Conservation (phyloP, 1,140 invertebrate species). For the Heliconius eleuchia region DNA sequence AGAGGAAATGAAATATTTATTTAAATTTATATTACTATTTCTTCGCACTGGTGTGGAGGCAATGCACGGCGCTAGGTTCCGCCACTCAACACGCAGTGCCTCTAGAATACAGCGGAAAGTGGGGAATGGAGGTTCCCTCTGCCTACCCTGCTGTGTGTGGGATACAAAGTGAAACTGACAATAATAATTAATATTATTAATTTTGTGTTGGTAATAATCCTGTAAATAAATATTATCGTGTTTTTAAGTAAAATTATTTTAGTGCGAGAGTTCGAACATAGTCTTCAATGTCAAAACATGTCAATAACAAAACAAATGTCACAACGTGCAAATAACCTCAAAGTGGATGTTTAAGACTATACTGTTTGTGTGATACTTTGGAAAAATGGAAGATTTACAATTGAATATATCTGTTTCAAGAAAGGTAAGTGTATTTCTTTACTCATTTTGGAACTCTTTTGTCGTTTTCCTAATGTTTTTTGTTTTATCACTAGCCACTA, state of each 20-base stretch:
- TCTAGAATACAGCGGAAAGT: too few relatives aligned
- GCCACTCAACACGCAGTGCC: too few relatives aligned
- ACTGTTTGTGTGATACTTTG: constrained; percentile 16
- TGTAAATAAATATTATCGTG: too few relatives aligned
- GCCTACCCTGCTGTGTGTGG: too few relatives aligned
- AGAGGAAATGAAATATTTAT: too few relatives aligned
- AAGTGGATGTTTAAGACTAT: constrained; percentile 24
- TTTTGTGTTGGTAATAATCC: not conserved
- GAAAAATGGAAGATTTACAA: constrained; percentile 72
- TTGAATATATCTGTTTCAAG: constrained; percentile 67
- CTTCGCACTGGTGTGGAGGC: too few relatives aligned
- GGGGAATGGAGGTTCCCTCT: too few relatives aligned
- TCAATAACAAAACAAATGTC: constrained; percentile 39
- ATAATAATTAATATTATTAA: too few relatives aligned
- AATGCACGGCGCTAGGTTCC: too few relatives aligned
- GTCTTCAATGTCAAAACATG: constrained; percentile 26
- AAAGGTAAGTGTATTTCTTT: constrained; percentile 50
- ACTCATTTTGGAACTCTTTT: not conserved
- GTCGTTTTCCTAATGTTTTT: not conserved
- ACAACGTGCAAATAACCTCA: constrained; percentile 54
- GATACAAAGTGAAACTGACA: too few relatives aligned
- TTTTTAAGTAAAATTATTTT: not conserved
- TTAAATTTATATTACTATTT: too few relatives aligned
- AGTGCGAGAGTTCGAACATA: constrained; percentile 7
- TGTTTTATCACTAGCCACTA: constrained; percentile 26